These are phyloP conservation scores for Leptobrachium ailaonicum DNA, from an alignment of 2,113 vertebrate genomes.

Conservation along the genomic window DNA sequence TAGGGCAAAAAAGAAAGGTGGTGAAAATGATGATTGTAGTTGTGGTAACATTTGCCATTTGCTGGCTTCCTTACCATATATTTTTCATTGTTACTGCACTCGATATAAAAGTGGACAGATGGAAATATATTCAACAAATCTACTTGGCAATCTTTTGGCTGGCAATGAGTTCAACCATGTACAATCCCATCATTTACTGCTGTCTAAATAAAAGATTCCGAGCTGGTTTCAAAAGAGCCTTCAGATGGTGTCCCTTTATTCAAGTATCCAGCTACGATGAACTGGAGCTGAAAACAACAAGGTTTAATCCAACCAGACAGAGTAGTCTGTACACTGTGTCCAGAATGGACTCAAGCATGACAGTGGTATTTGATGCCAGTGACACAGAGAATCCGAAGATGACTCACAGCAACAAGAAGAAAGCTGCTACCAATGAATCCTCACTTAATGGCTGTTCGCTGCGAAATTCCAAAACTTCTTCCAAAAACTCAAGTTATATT, in stretches of 20 bases:
- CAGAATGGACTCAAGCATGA: slow-evolving; percentile 85
- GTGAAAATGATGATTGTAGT: slow-evolving; percentile 99
- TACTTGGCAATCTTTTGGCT: slow-evolving; percentile 93
- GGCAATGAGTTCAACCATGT: slow-evolving; percentile 98
- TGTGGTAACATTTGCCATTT: slow-evolving; percentile 91
- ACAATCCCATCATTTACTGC: slow-evolving; percentile 98
- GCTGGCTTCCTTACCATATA: slow-evolving; percentile 94
- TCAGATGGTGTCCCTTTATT: slow-evolving; percentile 95
- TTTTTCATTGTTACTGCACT: slow-evolving; percentile 90
- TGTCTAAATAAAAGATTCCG: slow-evolving; percentile 97
- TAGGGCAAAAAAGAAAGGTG: slow-evolving; percentile 94
- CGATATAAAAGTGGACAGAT: slow-evolving; percentile 74
- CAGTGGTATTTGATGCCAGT: slow-evolving; percentile 69
- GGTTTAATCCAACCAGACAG: slow-evolving; percentile 79
- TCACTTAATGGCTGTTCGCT: slow-evolving; percentile 59
- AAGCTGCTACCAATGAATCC: slow-evolving; percentile 57
- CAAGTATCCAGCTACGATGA: slow-evolving; percentile 86
- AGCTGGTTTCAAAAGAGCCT: slow-evolving; percentile 89
- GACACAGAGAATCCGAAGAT: slow-evolving; percentile 59
- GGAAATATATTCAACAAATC: slow-evolving; percentile 96
- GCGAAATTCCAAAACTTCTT: slow-evolving; percentile 60
- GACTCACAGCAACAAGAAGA: slow-evolving; percentile 68
- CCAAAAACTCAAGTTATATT: slow-evolving; percentile 67
- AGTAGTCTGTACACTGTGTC: slow-evolving; percentile 90
- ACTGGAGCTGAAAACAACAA: slow-evolving; percentile 81